Evolutionary conservation across 1,140 invertebrate genomes (phyloP), one percentile per base, ranked within the genome.

Genomic region (Leptopilina clavipes): DNA sequence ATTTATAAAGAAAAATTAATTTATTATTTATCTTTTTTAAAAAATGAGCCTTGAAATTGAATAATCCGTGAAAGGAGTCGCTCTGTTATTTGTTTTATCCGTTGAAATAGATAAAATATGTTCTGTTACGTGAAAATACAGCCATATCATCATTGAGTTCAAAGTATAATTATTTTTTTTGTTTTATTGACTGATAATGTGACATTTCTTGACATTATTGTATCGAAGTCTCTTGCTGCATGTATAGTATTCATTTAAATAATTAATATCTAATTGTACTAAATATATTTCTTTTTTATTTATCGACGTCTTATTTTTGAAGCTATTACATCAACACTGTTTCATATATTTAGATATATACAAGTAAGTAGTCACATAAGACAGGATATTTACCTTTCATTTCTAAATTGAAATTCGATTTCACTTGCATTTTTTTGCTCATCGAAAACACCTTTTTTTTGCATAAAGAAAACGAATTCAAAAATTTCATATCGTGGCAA

Each of bases 111-210:
- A 65, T 31, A 31, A 65, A n/a, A 65, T 37, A 25, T 8, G 11
- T 25, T 65, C 0, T 31, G 12, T 25, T 31, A 65, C 22, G 59
- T n/a, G 59, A 65, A 37, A 65, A 65, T 37, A 59, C 56, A 65
- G 19, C 59, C 22, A 31, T 65, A 19, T 65, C 59, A 65, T 37
- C 59, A 37, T 22, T 7, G 59, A 65, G 59, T 37, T 65, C 59
- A 65, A 65, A 65, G 59, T 65, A 31, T 65, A 31, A 31, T 65
- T 5, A 31, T 65, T 65, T 65, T 65, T 65, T 65, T n/a, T 37
- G 2, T 65, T 37, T 65, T n/a, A 31, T 52, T 2, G 5, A 52
- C n/a, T 52, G 48, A 31, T 65, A n/a, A 25, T 7, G 12, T 31
- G 12, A 65, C 11, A 31, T 31, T 65, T 31, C 25, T 0, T 31